phyloP scores from a whole-genome alignment of 2,113 vertebrate genomes.

The Vidua macroura region DNA sequence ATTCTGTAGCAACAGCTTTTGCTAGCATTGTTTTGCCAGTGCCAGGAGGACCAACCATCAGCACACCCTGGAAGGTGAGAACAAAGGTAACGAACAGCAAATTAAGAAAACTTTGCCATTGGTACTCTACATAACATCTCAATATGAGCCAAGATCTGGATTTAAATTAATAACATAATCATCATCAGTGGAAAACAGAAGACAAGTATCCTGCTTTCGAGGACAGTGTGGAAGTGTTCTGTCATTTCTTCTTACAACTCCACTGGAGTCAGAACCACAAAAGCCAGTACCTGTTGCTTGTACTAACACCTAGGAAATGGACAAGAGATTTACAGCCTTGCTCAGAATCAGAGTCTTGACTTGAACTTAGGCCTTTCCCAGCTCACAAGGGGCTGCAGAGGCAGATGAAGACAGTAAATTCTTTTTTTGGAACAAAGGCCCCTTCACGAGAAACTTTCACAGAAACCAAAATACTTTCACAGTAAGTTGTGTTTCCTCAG shows the following conservation, averaged over 20 bases:
- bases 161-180: neutral
- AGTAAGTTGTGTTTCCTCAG: neutral
- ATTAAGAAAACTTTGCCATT: neutral
- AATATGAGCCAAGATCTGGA: neutral
- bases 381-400: neutral
- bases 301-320: neutral
- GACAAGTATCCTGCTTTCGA: neutral
- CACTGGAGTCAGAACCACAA: neutral
- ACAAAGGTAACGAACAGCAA: neutral
- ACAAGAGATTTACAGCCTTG: neutral
- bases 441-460: neutral
- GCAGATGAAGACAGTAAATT: neutral
- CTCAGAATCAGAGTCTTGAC: neutral
- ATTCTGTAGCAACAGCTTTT: constrained; percentile 83
- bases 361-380: neutral
- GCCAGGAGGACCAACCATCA: constrained; percentile 85
- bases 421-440: neutral
- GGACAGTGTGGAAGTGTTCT: neutral
- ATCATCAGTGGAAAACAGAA: neutral
- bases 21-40: constrained; percentile 86
- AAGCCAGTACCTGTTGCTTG: neutral
- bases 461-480: neutral
- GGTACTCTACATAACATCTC: neutral
- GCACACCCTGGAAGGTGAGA: constrained; percentile 72
- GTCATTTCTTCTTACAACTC: neutral